Percentiles rank a stretch among this genome's conserved stretches.
Evolutionary conservation across 2,797 vertebrate species (phyloP).

Genomic region (Gephyroberyx darwinii): DNA sequence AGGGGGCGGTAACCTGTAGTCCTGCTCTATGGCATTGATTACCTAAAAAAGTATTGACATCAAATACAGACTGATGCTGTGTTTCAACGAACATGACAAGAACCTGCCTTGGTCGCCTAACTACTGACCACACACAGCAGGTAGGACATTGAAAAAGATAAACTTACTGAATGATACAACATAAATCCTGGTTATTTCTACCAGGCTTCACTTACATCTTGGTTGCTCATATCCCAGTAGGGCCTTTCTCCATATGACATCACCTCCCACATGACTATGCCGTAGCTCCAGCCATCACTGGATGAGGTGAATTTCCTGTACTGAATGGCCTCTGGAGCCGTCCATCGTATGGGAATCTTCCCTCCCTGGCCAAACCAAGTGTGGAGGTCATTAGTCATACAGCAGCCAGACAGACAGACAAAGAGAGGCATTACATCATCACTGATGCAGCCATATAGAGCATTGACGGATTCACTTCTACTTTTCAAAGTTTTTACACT

Average conservation of each 20-base stretch:
- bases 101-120: too few species aligned
- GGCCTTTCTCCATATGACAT: constrained; percentile 86
- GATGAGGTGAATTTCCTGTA: constrained; percentile 86
- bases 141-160: too few species aligned
- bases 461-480: too few species aligned
- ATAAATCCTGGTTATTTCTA: background rate
- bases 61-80: background rate
- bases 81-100: background rate
- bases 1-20: constrained; percentile 92
- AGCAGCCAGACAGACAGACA: background rate
- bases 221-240: constrained; percentile 87
- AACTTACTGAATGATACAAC: too few species aligned
- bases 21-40: constrained; percentile 96
- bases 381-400: background rate
- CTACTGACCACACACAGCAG: too few species aligned
- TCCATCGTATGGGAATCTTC: constrained; percentile 86
- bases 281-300: constrained; percentile 85
- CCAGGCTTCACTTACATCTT: constrained; percentile 74
- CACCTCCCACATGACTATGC: constrained; percentile 86
- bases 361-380: constrained; percentile 74
- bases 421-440: background rate
- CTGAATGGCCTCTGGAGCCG: constrained; percentile 84
- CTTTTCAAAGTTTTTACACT: too few species aligned
- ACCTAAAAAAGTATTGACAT: constrained; percentile 79
- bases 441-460: too few species aligned